Base-by-base conservation (phyloP, 2,888 invertebrate genomes). In the Poecilus cupreus region DNA sequence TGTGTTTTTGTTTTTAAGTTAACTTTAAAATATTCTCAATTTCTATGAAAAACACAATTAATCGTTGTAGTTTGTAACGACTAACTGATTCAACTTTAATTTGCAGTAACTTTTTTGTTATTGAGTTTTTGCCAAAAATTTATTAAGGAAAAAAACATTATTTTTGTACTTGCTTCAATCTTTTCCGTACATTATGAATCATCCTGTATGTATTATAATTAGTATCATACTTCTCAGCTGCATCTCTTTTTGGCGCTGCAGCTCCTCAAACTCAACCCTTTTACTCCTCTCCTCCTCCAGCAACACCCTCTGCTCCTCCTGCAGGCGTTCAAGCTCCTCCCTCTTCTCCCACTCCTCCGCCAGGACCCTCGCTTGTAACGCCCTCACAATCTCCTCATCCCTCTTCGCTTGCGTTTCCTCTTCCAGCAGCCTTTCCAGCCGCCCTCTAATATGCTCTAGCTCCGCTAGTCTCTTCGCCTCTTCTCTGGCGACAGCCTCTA, bases 291-390 rank as follows among this genome's bases (percentile, higher is more conserved):
- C 96, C 86, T 93, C 92, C 87, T 94, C 94, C 80, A 96, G 87
- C 86, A 96, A 90, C 86, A 91, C 89, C 83, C 92, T 92, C 86
- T 96, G 96, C 88, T 96, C 95, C 86, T 92, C 92, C 88, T 96
- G 95, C n/a, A 96, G 89, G 84, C 92, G 90, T 88, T 96, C 96
- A 83, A 96, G 87, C 87, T 96, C 95, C 87, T 96, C 96, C 83
- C 96, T 89, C 86, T 93, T 94, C 85, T 95, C 95, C 95, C 95
- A 96, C 90, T 96, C 96, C 89, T 96, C 96, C 72, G 94, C 92
- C 84, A 96, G 89, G 68, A 96, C 94, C 84, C 94, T 90, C 0
- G 94, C 94, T 88, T 94, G 94, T 81, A 94, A 87, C 20, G 91
- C 92, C 85, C 94, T 89, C 0, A 94, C 94, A 82, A 96, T 95